Evolutionary conservation across 2,888 invertebrate species (phyloP).

Genomic region (Lithodes maja): DNA sequence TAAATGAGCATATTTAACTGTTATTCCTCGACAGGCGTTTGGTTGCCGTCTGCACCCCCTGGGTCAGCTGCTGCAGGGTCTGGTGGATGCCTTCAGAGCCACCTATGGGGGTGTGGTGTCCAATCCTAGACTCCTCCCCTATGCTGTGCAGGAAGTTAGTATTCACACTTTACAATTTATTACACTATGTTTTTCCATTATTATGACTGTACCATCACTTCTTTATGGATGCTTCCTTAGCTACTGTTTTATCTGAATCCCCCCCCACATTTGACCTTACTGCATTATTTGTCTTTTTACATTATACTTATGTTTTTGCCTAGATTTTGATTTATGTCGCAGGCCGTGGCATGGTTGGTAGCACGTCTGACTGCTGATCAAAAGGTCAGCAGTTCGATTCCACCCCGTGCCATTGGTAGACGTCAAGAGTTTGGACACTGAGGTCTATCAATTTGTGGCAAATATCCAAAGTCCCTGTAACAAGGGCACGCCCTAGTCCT

Average conservation of each 20-base stretch:
- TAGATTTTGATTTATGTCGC: too few species aligned
- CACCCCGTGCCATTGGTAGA: too few species aligned
- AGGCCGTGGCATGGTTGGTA: too few species aligned
- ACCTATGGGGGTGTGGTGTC: slow-evolving; percentile 87
- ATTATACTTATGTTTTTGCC: not conserved
- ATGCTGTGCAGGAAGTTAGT: slow-evolving; percentile 88
- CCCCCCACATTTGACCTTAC: not conserved
- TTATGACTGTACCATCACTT: not conserved
- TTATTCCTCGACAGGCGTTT: slow-evolving; percentile 78
- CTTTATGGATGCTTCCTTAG: too few species aligned
- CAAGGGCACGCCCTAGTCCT: too few species aligned
- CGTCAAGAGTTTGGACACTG: too few species aligned
- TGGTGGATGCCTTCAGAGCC: slow-evolving; percentile 86
- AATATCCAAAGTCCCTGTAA: too few species aligned
- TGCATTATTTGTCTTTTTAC: not conserved
- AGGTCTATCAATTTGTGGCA: too few species aligned
- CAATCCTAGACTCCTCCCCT: slow-evolving; percentile 85
- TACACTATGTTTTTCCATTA: not conserved
- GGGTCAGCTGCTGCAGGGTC: slow-evolving; percentile 82
- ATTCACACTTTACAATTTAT: slow-evolving; percentile 75
- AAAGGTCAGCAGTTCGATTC: too few species aligned
- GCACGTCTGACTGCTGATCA: too few species aligned
- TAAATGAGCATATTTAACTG: too few species aligned
- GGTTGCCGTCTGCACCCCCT: slow-evolving; percentile 84
- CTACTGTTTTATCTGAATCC: not conserved